phyloP scores from a whole-genome alignment of 2,113 vertebrate species.

The Nothoprocta perdicaria region DNA sequence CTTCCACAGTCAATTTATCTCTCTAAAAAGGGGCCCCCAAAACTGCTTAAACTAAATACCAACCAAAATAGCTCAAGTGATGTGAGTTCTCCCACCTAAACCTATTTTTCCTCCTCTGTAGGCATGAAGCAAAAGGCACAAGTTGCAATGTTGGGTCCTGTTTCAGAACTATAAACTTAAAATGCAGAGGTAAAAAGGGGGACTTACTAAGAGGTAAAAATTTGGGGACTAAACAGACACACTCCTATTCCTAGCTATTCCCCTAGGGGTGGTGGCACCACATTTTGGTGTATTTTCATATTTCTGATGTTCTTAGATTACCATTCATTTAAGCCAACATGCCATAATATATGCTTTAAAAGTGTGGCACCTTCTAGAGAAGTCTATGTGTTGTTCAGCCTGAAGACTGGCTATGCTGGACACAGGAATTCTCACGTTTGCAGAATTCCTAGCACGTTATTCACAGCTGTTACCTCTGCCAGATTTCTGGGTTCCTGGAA shows the following conservation, averaged over 20 bases:
- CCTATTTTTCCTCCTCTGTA: not conserved
- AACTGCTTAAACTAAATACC: not conserved
- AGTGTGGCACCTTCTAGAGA: not conserved
- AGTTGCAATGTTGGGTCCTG: accelerated
- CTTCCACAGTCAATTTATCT: not conserved
- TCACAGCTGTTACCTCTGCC: not conserved
- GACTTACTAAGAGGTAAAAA: too few relatives aligned
- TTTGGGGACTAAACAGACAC: not conserved
- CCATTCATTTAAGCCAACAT: not conserved
- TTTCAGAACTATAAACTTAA: not conserved
- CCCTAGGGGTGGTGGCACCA: not conserved
- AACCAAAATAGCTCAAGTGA: not conserved
- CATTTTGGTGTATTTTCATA: not conserved
- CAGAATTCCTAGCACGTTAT: not conserved
- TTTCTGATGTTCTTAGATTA: not conserved
- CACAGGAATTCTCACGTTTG: not conserved
- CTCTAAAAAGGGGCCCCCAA: not conserved
- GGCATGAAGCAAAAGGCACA: accelerated
- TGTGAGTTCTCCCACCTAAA: not conserved
- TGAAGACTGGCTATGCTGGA: not conserved
- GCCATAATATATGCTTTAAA: not conserved
- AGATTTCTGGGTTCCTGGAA: constrained; percentile 9
- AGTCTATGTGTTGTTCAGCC: not conserved
- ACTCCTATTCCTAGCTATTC: not conserved
- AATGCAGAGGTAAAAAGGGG: not conserved